phyloP scores from a whole-genome alignment of 1,140 invertebrate species.

The Phortica variegata region DNA sequence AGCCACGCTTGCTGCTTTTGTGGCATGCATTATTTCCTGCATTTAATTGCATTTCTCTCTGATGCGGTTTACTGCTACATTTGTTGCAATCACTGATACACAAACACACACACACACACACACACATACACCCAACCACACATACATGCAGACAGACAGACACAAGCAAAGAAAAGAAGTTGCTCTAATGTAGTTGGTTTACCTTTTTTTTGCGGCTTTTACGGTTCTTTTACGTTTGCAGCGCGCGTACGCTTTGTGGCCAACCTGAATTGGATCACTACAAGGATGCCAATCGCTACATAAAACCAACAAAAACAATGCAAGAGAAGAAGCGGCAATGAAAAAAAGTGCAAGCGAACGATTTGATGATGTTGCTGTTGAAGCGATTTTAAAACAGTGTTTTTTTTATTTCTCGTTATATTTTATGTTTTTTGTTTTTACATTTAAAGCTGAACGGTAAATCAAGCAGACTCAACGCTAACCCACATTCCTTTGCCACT shows the following conservation, averaged over 20 bases:
- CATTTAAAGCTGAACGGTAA: too few species aligned
- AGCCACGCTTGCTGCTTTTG: slow-evolving; percentile 24
- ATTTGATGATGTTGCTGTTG: too few species aligned
- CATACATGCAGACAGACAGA: neutral
- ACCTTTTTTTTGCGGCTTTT: slow-evolving; percentile 1
- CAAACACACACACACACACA: slow-evolving; percentile 15
- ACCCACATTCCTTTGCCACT: slow-evolving; percentile 2
- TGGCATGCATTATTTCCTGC: slow-evolving; percentile 51
- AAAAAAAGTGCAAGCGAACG: too few species aligned
- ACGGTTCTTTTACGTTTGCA: slow-evolving; percentile 7
- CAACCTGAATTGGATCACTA: neutral
- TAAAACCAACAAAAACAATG: too few species aligned
- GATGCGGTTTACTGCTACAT: slow-evolving; percentile 52
- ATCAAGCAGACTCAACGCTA: neutral
- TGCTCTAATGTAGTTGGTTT: slow-evolving; percentile 6
- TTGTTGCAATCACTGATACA: slow-evolving; percentile 39
- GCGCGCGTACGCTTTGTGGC: neutral
- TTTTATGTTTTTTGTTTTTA: too few species aligned
- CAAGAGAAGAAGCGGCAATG: too few species aligned
- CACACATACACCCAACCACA: slow-evolving; percentile 1
- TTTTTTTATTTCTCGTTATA: too few species aligned
- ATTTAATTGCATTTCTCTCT: slow-evolving; percentile 53
- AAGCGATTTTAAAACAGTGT: too few species aligned
- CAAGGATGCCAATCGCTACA: too few species aligned
- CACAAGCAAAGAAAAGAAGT: too few species aligned